A percentile compares a stretch with the other conserved stretches of the same genome.
These are phyloP conservation scores for Micromys minutus DNA, from an alignment of 2,113 vertebrate species.

Conservation along the genomic window DNA sequence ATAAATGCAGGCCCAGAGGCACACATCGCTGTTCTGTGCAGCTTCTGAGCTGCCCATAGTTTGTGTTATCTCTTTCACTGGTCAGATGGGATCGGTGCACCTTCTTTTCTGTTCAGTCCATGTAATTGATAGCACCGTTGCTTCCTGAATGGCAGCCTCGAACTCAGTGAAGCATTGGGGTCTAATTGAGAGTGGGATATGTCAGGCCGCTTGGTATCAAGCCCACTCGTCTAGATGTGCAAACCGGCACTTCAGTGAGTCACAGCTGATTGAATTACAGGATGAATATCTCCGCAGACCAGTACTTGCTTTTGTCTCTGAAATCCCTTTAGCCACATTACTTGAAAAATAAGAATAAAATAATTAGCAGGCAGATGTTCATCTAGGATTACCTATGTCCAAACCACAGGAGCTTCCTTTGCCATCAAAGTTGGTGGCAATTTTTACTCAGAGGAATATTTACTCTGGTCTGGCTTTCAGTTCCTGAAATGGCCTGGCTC, in stretches of 20 bases:
- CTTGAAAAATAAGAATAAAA: conserved; percentile 30
- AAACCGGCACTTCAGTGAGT: neutral
- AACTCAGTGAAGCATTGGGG: neutral
- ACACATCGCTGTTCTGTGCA: neutral
- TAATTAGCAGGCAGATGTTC: neutral
- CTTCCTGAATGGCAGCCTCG: neutral
- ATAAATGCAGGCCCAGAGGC: neutral
- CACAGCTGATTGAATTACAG: neutral
- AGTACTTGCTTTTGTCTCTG: neutral
- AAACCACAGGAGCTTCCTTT: neutral
- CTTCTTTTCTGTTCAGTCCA: neutral
- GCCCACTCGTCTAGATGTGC: neutral
- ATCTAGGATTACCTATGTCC: neutral
- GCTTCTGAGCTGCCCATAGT: neutral
- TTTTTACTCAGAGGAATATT: neutral
- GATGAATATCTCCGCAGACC: neutral
- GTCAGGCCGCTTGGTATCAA: neutral
- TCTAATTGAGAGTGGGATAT: neutral
- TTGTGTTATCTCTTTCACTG: conserved; percentile 9
- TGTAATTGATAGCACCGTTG: neutral
- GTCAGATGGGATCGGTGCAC: neutral
- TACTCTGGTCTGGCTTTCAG: neutral
- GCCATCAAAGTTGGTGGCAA: neutral
- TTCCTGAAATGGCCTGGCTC: neutral
- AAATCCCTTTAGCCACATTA: neutral